phyloP scores from a whole-genome alignment of 2,113 vertebrate genomes.

The Phylloscopus whistleri region DNA sequence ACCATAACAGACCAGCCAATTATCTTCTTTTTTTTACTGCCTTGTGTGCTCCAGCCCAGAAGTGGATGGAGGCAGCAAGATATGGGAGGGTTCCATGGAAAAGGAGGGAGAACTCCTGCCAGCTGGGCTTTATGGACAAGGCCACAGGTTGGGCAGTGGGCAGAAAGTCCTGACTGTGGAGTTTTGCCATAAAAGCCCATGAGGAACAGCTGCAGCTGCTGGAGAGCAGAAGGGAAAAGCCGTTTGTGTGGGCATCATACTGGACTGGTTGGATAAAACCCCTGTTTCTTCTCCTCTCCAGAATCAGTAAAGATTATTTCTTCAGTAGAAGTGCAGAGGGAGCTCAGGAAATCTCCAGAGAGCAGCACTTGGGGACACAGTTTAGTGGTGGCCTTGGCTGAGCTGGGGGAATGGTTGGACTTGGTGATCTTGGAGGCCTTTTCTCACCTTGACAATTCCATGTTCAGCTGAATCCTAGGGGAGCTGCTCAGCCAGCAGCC shows the following conservation, averaged over 20 bases:
- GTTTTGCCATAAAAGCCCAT: neutral
- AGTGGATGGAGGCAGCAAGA: neutral
- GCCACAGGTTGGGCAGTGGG: neutral
- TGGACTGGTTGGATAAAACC: neutral
- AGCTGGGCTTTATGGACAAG: neutral
- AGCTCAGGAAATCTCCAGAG: neutral
- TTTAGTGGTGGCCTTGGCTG: neutral
- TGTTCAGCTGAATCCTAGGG: neutral
- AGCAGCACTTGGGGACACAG: accelerated
- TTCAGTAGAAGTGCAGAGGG: neutral
- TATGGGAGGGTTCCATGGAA: neutral
- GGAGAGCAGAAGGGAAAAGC: neutral
- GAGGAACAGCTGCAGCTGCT: neutral
- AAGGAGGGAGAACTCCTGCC: neutral
- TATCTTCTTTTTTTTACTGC: neutral
- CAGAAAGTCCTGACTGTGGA: neutral
- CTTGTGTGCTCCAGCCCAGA: neutral
- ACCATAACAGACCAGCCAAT: neutral
- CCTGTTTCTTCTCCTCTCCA: neutral
- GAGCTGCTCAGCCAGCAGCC: neutral
- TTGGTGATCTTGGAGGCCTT: neutral
- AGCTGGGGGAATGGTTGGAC: neutral
- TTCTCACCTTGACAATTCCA: neutral
- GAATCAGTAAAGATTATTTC: neutral
- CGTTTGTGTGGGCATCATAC: neutral